Conservation (phyloP, 2,888 invertebrate genomes). For the Ennomos quercinarius region DNA sequence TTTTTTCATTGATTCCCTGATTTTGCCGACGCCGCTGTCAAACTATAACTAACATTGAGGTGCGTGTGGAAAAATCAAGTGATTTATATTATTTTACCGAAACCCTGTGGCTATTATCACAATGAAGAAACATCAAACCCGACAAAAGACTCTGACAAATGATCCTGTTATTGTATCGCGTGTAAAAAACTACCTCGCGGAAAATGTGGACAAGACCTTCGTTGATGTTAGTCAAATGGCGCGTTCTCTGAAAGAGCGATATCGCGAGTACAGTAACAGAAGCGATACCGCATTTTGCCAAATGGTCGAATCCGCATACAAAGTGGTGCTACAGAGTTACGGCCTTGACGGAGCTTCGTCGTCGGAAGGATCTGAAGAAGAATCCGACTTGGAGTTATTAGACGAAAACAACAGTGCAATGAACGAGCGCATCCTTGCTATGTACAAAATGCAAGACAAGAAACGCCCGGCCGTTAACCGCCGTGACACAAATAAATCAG, state of each 20-base stretch:
- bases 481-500: conserved; percentile 69
- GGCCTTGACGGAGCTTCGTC: conserved; percentile 86
- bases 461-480: conserved; percentile 71
- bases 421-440: conserved; percentile 82
- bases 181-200: conserved; percentile 91
- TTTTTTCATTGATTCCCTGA: too few species aligned
- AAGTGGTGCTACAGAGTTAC: conserved; percentile 89
- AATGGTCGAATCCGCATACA: conserved; percentile 91
- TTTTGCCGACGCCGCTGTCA: conserved; percentile 70
- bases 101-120: conserved; percentile 39
- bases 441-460: conserved; percentile 82
- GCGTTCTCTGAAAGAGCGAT: conserved; percentile 89
- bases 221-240: conserved; percentile 94
- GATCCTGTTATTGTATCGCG: conserved; percentile 86
- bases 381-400: conserved; percentile 89
- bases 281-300: conserved; percentile 92
- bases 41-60: conserved; percentile 47
- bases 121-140: conserved; percentile 82
- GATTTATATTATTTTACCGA: conserved; percentile 33
- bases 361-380: conserved; percentile 86
- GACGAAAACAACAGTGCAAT: conserved; percentile 93
- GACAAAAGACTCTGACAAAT: conserved; percentile 71
- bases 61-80: conserved; percentile 52
- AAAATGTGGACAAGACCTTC: conserved; percentile 92
- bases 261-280: conserved; percentile 91